phyloP scores from a whole-genome alignment of 2,888 invertebrate species.

The Hermaeophaga mercurialis region DNA sequence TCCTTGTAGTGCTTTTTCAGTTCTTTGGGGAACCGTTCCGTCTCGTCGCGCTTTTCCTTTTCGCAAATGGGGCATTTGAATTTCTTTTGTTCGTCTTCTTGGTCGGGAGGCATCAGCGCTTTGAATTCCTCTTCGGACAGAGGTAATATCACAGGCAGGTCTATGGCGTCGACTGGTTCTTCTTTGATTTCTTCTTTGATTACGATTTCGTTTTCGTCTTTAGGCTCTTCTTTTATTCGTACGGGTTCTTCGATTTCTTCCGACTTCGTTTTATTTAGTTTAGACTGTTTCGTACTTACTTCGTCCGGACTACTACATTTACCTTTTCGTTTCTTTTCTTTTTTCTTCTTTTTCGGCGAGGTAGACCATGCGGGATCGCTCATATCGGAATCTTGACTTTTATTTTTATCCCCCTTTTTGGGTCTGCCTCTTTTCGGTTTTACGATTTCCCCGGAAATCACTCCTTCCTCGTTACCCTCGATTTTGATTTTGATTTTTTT shows the following conservation, averaged over 20 bases:
- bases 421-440: conserved; percentile 35
- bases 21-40: conserved; percentile 43
- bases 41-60: conserved; percentile 43
- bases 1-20: conserved; percentile 47
- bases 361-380: conserved; percentile 29
- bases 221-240: conserved; percentile 29
- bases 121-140: conserved; percentile 35
- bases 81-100: conserved; percentile 24
- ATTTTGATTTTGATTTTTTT: conserved; percentile 38
- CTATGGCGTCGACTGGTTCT: conserved; percentile 27
- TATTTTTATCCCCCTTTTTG: conserved; percentile 17
- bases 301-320: conserved; percentile 14
- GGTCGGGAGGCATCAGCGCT: conserved; percentile 26
- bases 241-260: conserved; percentile 18
- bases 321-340: conserved; percentile 19
- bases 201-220: conserved; percentile 20
- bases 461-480: conserved; percentile 32
- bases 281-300: conserved; percentile 7
- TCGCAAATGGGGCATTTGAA: conserved; percentile 47
- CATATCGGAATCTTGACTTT: conserved; percentile 1
- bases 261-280: conserved; percentile 14
- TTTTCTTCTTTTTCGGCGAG: conserved; percentile 24
- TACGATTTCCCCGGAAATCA: conserved; percentile 36
- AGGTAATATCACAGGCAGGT: conserved; percentile 31
- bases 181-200: conserved; percentile 41